These are phyloP conservation scores for Caradrina clavipalpis DNA, from an alignment of 2,888 invertebrate species.

Conservation along the genomic window DNA sequence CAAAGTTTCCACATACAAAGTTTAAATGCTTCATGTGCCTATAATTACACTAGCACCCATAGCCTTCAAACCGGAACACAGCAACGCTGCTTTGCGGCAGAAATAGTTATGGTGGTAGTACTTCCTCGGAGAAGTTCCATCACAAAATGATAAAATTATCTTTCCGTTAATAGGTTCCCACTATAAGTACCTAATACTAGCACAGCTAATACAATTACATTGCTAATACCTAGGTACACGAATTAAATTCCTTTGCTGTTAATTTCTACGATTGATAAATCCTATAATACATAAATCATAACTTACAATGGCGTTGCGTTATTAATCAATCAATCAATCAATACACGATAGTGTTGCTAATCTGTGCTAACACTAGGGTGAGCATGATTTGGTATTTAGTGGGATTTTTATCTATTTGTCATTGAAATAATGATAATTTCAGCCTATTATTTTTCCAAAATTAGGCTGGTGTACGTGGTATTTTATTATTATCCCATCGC, in stretches of 20 bases:
- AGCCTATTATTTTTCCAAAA: too few species aligned
- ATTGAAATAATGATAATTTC: too few species aligned
- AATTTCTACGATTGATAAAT: constrained; percentile 43
- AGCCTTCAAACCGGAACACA: too few species aligned
- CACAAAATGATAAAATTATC: too few species aligned
- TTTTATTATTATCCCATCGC: too few species aligned
- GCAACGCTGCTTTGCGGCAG: too few species aligned
- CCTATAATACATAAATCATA: constrained; percentile 47
- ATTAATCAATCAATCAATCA: constrained; percentile 39
- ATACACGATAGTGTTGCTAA: constrained; percentile 41
- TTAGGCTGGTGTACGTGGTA: too few species aligned
- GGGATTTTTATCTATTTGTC: not conserved
- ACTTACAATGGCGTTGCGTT: constrained; percentile 46
- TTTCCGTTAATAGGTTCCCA: not conserved
- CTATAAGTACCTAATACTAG: not conserved
- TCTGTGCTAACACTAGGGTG: constrained; percentile 39
- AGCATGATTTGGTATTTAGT: not conserved
- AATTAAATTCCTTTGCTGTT: constrained; percentile 1
- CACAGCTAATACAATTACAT: not conserved
- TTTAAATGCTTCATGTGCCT: too few species aligned
- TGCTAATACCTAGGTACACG: not conserved
- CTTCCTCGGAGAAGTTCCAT: too few species aligned
- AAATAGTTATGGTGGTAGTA: too few species aligned
- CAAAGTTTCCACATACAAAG: too few species aligned
- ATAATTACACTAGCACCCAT: too few species aligned